Evolutionary conservation across 2,888 invertebrate species (phyloP).

Genomic region (Sminthurinus aureus): DNA sequence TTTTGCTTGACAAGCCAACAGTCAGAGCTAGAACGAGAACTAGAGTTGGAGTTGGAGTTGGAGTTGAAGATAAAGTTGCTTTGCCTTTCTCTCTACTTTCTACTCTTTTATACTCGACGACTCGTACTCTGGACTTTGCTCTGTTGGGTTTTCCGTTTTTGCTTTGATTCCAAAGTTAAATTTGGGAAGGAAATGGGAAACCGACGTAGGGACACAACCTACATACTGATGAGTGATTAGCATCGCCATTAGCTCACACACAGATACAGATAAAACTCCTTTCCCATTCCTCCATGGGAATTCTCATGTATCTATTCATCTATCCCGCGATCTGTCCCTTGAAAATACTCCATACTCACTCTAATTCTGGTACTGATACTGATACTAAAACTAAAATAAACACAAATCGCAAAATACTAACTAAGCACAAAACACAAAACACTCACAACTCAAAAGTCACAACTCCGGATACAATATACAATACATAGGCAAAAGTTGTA

Average conservation of each 20-base stretch:
- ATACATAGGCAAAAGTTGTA: no score
- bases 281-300: no score
- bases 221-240: slow-evolving; percentile 1
- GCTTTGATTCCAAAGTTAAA: background rate
- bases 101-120: background rate
- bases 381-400: background rate
- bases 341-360: no score
- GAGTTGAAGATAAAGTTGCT: background rate
- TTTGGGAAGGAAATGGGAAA: slow-evolving; percentile 10
- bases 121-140: no score
- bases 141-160: background rate
- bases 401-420: no score
- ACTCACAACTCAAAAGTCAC: no score
- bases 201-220: background rate
- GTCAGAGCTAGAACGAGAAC: background rate
- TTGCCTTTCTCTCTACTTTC: background rate
- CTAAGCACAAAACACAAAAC: no score
- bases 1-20: slow-evolving; percentile 4
- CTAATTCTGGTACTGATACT: background rate
- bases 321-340: background rate
- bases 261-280: background rate
- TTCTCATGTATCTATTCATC: no score
- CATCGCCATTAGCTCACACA: slow-evolving; percentile 1
- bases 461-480: no score
- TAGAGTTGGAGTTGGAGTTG: background rate